Evolutionary conservation across 2,113 vertebrate species (phyloP).

Genomic region (Nannospalax galili): DNA sequence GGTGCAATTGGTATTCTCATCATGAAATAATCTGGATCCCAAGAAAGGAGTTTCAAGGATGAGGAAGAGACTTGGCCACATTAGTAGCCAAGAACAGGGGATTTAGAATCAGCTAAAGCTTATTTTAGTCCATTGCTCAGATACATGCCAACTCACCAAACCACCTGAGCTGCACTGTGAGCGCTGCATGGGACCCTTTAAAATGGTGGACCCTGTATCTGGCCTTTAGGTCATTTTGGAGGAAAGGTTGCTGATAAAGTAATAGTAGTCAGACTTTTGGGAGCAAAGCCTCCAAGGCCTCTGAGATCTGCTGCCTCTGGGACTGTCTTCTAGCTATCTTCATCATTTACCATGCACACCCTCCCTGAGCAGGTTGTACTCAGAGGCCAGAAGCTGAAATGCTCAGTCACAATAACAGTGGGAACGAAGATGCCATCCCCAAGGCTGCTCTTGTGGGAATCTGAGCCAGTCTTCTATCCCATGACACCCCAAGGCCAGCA

Average conservation of each 20-base stretch:
- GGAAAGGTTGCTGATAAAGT: background rate
- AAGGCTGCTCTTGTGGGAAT: background rate
- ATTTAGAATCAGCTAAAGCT: background rate
- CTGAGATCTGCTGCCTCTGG: background rate
- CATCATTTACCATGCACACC: background rate
- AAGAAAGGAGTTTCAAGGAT: background rate
- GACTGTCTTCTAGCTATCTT: background rate
- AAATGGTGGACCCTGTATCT: background rate
- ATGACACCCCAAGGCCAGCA: background rate
- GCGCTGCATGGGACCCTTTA: background rate
- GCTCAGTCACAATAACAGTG: background rate
- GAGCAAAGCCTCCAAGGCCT: background rate
- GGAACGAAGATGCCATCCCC: background rate
- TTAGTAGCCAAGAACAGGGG: background rate
- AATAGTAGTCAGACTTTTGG: background rate
- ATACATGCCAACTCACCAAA: background rate
- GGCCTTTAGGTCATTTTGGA: background rate
- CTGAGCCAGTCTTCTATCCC: background rate
- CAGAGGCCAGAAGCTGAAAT: background rate
- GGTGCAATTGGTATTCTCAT: background rate
- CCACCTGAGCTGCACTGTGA: background rate
- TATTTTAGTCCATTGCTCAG: background rate
- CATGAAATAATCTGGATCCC: background rate
- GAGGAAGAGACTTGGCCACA: background rate
- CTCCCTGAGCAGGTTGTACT: background rate